A percentile compares a stretch with the other conserved stretches of the same genome.
Conservation (phyloP, 2,113 vertebrate genomes). For the Alligator sinensis region DNA sequence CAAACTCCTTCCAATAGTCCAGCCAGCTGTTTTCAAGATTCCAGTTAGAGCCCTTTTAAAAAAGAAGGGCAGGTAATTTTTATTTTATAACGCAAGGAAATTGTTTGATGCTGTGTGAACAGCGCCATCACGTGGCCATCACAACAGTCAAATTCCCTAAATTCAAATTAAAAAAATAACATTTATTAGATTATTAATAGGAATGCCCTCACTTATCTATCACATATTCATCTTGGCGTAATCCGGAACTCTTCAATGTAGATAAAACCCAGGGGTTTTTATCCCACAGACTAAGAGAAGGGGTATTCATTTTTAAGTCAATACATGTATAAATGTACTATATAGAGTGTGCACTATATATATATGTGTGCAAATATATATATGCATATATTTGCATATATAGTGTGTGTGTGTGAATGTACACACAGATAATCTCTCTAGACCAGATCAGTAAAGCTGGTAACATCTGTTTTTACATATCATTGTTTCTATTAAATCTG, state of each 20-base stretch:
- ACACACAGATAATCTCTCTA: conserved; percentile 17
- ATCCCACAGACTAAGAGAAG: background rate
- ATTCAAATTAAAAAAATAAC: conserved; percentile 69
- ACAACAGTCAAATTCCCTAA: conserved; percentile 46
- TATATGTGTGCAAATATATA: background rate
- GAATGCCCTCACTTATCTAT: conserved; percentile 72
- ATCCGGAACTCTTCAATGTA: conserved; percentile 5
- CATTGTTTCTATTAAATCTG: conserved; percentile 44
- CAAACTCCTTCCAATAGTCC: conserved; percentile 77
- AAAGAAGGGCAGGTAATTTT: conserved; percentile 83
- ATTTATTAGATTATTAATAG: conserved; percentile 79
- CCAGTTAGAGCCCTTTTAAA: conserved; percentile 76
- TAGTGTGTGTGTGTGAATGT: too few species aligned
- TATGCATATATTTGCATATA: background rate
- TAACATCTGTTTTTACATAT: conserved; percentile 23
- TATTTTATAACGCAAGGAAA: conserved; percentile 77
- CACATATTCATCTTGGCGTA: conserved; percentile 51
- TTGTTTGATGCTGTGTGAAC: conserved; percentile 89
- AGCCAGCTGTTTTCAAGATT: conserved; percentile 84
- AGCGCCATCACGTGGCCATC: conserved; percentile 95
- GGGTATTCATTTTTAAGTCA: background rate
- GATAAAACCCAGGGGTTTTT: background rate
- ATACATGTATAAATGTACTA: conserved; percentile 35
- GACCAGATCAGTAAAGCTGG: conserved; percentile 39
- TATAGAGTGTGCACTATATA: background rate